phyloP scores from a whole-genome alignment of 1,140 invertebrate species.

The Goniozus legneri region DNA sequence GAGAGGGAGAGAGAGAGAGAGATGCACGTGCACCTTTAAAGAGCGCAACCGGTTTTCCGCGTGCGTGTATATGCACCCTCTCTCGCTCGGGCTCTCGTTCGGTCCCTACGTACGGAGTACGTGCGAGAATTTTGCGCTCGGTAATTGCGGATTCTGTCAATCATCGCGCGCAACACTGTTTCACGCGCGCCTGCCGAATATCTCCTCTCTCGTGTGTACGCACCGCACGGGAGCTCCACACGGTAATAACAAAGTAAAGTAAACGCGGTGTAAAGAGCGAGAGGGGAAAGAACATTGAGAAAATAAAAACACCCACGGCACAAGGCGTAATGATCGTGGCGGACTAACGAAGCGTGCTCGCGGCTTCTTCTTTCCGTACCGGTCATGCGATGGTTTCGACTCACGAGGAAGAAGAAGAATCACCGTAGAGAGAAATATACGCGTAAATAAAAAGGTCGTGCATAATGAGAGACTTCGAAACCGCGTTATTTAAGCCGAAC shows the following conservation, averaged over 20 bases:
- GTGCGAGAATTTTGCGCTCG: slow-evolving; percentile 27
- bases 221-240: slow-evolving; percentile 15
- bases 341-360: slow-evolving; percentile 23
- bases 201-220: neutral
- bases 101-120: slow-evolving; percentile 36
- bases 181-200: slow-evolving; percentile 17
- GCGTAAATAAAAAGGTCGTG: too few relatives aligned
- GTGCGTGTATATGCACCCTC: slow-evolving; percentile 17
- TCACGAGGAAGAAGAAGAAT: too few relatives aligned
- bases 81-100: slow-evolving; percentile 19
- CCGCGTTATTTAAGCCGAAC: too few relatives aligned
- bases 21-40: slow-evolving; percentile 26
- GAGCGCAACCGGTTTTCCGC: slow-evolving; percentile 33
- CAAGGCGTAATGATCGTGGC: too few relatives aligned
- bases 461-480: too few relatives aligned
- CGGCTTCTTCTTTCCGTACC: slow-evolving; percentile 10
- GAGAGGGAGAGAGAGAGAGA: too few relatives aligned
- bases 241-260: slow-evolving; percentile 28
- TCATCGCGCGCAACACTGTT: slow-evolving; percentile 17
- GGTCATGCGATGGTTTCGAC: slow-evolving; percentile 19
- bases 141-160: slow-evolving; percentile 33
- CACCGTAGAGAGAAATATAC: too few relatives aligned
- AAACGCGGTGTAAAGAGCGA: too few relatives aligned
- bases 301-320: slow-evolving; percentile 26
- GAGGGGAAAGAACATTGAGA: slow-evolving; percentile 24